These are phyloP conservation scores for Lasioglossum baleicum DNA, from an alignment of 1,140 invertebrate genomes.

Conservation along the genomic window DNA sequence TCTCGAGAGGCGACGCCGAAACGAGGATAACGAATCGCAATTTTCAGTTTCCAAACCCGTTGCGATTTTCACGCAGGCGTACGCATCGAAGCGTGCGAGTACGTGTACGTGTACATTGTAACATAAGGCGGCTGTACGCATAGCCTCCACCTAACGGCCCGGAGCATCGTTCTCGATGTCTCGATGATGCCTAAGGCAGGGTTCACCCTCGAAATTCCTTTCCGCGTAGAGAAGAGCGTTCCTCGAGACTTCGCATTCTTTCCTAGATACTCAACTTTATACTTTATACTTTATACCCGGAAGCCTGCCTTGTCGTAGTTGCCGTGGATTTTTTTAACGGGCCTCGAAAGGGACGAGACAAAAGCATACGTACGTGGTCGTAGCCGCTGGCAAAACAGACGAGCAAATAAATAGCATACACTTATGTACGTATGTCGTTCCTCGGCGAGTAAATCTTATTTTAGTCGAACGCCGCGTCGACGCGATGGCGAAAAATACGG, in stretches of 20 bases:
- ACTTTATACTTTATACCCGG: constrained; percentile 61
- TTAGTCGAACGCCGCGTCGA: neutral
- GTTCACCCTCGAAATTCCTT: constrained; percentile 76
- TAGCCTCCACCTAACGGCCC: constrained; percentile 44
- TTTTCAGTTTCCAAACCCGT: neutral
- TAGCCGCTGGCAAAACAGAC: neutral
- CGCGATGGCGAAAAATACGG: too few species aligned
- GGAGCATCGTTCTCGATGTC: constrained; percentile 57
- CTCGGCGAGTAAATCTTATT: neutral
- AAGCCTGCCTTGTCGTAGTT: constrained; percentile 59
- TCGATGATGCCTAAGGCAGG: constrained; percentile 56
- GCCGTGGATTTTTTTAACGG: constrained; percentile 52
- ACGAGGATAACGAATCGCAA: neutral
- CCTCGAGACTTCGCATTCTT: constrained; percentile 72
- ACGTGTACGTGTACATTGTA: too few species aligned
- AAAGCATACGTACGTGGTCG: neutral
- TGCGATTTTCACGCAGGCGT: neutral
- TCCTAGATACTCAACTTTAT: constrained; percentile 62
- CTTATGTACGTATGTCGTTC: neutral
- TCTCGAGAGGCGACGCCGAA: too few species aligned
- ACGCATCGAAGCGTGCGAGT: too few species aligned
- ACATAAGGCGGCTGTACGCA: constrained; percentile 23
- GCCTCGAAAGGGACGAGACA: neutral
- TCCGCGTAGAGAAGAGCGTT: constrained; percentile 68
- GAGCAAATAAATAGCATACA: constrained; percentile 1